Conservation (phyloP, 2,797 vertebrate species). For the Dendrocincla tyrannina region DNA sequence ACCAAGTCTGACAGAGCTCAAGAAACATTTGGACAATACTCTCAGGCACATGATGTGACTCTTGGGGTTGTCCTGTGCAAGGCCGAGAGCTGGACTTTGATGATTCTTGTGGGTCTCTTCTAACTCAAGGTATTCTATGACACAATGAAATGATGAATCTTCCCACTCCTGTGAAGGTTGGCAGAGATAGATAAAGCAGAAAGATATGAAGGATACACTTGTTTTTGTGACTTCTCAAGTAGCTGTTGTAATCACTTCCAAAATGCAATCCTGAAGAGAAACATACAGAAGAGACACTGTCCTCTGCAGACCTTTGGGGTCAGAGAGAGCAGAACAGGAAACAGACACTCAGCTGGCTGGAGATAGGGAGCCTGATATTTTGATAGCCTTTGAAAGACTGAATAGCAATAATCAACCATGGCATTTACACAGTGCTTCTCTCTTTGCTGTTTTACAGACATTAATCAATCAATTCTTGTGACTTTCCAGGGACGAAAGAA, state of each 20-base stretch:
- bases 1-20: not conserved
- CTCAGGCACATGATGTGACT: not conserved
- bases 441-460: not conserved
- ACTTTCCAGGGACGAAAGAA: not conserved
- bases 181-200: too few relatives aligned
- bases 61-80: too few relatives aligned
- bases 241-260: too few relatives aligned
- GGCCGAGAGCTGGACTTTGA: too few relatives aligned
- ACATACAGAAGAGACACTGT: too few relatives aligned
- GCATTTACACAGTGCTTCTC: not conserved
- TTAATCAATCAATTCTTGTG: not conserved
- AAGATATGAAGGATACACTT: too few relatives aligned
- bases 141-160: too few relatives aligned
- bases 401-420: not conserved
- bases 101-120: too few relatives aligned
- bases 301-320: not conserved
- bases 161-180: too few relatives aligned
- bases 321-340: not conserved
- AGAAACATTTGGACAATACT: rapidly evolving
- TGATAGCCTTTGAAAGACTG: not conserved
- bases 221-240: too few relatives aligned
- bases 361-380: not conserved
- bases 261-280: too few relatives aligned
- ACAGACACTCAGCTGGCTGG: not conserved
- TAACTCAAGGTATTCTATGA: too few relatives aligned